phyloP scores from a whole-genome alignment of 53 echinoderm and acorn worm genomes.

The Luidia sarsii region DNA sequence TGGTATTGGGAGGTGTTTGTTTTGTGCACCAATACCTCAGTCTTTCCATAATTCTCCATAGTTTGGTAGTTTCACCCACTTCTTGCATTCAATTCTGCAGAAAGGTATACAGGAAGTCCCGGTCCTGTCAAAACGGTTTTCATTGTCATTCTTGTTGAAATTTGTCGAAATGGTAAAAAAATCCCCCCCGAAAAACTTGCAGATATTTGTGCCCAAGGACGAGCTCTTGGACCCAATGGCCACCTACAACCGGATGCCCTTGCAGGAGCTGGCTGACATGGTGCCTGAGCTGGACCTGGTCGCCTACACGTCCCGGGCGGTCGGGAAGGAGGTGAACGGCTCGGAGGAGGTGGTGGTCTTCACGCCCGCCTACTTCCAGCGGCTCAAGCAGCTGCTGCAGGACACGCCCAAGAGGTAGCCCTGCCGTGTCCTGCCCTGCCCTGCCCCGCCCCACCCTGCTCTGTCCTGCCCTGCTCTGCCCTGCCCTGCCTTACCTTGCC shows the following conservation, averaged over 20 bases:
- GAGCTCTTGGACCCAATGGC: slow-evolving; percentile 64
- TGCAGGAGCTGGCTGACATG: slow-evolving; percentile 64
- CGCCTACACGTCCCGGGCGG: slow-evolving; percentile 56
- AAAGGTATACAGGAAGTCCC: too few species aligned
- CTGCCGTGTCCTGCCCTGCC: slow-evolving; percentile 69
- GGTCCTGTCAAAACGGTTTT: too few species aligned
- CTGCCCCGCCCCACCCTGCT: slow-evolving; percentile 64
- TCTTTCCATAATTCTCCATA: too few species aligned
- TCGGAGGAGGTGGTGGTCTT: slow-evolving; percentile 69
- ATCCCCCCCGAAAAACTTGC: too few species aligned
- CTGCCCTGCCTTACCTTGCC: too few species aligned
- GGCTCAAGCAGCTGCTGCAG: slow-evolving; percentile 63
- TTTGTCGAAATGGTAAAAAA: too few species aligned
- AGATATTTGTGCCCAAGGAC: slow-evolving; percentile 78
- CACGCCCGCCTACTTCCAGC: slow-evolving; percentile 66
- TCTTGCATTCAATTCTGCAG: too few species aligned
- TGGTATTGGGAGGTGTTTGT: too few species aligned
- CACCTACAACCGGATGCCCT: slow-evolving; percentile 73
- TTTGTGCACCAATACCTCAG: too few species aligned
- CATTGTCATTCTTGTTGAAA: not conserved
- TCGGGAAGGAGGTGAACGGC: slow-evolving; percentile 52
- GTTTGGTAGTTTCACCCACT: too few species aligned
- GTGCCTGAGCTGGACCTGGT: slow-evolving; percentile 65
- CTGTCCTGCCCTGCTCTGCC: slow-evolving; percentile 55
- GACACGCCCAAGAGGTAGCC: slow-evolving; percentile 58